phyloP scores from a whole-genome alignment of 2,888 invertebrate species.

The Noctua pronuba region DNA sequence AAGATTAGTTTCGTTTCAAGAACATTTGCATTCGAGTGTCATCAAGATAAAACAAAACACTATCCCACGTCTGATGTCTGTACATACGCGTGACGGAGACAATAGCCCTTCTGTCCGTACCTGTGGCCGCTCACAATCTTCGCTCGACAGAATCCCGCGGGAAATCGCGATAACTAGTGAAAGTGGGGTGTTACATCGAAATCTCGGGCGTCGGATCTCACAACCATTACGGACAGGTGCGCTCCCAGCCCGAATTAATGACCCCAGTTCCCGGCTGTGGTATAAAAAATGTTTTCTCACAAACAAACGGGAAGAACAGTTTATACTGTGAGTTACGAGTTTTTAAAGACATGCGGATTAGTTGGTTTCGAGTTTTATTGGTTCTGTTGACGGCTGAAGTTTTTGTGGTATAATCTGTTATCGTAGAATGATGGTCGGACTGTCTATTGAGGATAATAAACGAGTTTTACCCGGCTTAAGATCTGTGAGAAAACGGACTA shows the following conservation, averaged over 20 bases:
- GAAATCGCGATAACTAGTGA: slow-evolving; percentile 70
- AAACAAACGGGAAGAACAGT: slow-evolving; percentile 63
- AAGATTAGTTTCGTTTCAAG: neutral
- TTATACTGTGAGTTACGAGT: slow-evolving; percentile 66
- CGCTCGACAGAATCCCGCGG: slow-evolving; percentile 55
- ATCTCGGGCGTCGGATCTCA: slow-evolving; percentile 65
- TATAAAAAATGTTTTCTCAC: slow-evolving; percentile 66
- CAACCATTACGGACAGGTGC: slow-evolving; percentile 74
- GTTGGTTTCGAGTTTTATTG: slow-evolving; percentile 58
- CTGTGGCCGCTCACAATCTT: slow-evolving; percentile 49
- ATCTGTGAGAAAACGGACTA: neutral
- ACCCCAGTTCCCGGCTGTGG: slow-evolving; percentile 62
- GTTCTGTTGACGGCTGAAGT: slow-evolving; percentile 44
- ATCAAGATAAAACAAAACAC: neutral
- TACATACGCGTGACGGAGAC: neutral
- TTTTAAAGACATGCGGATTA: slow-evolving; percentile 64
- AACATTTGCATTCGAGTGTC: neutral
- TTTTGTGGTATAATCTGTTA: slow-evolving; percentile 48
- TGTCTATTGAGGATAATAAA: slow-evolving; percentile 31
- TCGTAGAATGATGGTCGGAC: slow-evolving; percentile 29
- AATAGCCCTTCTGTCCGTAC: slow-evolving; percentile 24
- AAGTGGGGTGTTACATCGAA: slow-evolving; percentile 66
- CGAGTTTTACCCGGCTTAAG: slow-evolving; percentile 12
- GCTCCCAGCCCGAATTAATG: slow-evolving; percentile 72
- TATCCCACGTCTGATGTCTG: neutral